Percentiles rank a stretch among this genome's conserved stretches.
phyloP scores from a whole-genome alignment of 2,888 invertebrate genomes.

The Xestobium rufovillosum region DNA sequence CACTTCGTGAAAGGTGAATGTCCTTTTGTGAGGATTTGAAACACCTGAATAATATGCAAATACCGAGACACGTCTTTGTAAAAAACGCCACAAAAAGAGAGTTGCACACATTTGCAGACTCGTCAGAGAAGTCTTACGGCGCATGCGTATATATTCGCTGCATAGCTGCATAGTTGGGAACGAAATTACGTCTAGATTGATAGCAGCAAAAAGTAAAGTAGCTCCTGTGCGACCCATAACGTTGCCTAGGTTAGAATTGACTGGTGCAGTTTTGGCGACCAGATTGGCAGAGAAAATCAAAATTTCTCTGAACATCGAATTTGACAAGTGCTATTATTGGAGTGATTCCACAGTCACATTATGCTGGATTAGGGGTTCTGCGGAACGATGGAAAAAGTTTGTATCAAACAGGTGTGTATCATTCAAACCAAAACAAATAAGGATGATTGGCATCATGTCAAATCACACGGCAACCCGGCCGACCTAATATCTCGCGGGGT shows the following conservation, averaged over 20 bases:
- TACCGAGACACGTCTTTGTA: conserved; percentile 4
- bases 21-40: conserved; percentile 3
- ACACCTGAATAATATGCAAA: conserved; percentile 4
- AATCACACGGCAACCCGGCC: conserved; percentile 12
- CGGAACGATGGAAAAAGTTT: conserved; percentile 22
- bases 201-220: conserved; percentile 16
- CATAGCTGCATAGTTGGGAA: too few species aligned
- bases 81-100: conserved; percentile 8
- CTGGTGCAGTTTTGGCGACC: conserved; percentile 26
- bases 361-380: conserved; percentile 23
- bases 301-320: conserved; percentile 7
- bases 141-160: conserved; percentile 25
- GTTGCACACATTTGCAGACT: conserved; percentile 27
- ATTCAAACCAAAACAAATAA: conserved; percentile 12
- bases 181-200: too few species aligned
- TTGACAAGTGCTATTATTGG: conserved; percentile 17
- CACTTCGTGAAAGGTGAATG: not conserved
- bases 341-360: conserved; percentile 29
- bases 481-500: conserved; percentile 18
- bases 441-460: conserved; percentile 16
- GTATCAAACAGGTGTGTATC: conserved; percentile 21
- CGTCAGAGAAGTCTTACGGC: conserved; percentile 23
- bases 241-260: conserved; percentile 28
- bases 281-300: conserved; percentile 17
- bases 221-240: conserved; percentile 19